Base-by-base conservation (phyloP, 2,888 invertebrate genomes). In the Pollenia griseotomentosa region DNA sequence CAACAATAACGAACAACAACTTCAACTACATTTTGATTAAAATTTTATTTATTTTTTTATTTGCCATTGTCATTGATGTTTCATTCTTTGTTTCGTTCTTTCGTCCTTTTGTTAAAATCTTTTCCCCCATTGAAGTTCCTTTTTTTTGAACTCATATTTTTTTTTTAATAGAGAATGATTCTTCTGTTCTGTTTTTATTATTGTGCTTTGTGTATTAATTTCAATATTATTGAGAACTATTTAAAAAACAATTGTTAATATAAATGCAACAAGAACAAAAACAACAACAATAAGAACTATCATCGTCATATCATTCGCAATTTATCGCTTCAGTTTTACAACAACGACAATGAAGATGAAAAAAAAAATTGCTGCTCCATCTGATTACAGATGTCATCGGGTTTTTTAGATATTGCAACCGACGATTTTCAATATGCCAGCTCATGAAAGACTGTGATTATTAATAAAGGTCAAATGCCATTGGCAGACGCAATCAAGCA, bases 11-110 rank as follows among this genome's bases (percentile, higher is more conserved):
- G 59, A 73, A 74, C 70, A 82, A 82, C 44, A 81, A 85, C 81
- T 85, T 82, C 83, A 83, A 87, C 87, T 81, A 84, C 84, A 87
- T 78, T 87, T 87, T 87, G 87, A 87, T 87, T 87, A 87, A 87
- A 84, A 84, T 78, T 87, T 87, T 84, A 87, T 84, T 87, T 87
- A 86, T 77, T 73, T 59, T 23, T 82, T 77, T 83, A 66, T 79
- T 86, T 83, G 80, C 68, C 77, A 71, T 86, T 86, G 86, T 86
- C 84, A 68, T 74, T 83, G 71, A 79, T 80, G 74, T 70, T 80
- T 87, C 81, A 66, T 83, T 81, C 61, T 65, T 75, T 63, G 6
- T 79, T 65, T 71, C 23, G 61, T 81, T 71, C 42, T 68, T 81
- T 71, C 66, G 57, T 75, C 71, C 81, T 68, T 77, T 83, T 86